phyloP scores from a whole-genome alignment of 2,113 vertebrate genomes.

The Oryctolagus cuniculus region DNA sequence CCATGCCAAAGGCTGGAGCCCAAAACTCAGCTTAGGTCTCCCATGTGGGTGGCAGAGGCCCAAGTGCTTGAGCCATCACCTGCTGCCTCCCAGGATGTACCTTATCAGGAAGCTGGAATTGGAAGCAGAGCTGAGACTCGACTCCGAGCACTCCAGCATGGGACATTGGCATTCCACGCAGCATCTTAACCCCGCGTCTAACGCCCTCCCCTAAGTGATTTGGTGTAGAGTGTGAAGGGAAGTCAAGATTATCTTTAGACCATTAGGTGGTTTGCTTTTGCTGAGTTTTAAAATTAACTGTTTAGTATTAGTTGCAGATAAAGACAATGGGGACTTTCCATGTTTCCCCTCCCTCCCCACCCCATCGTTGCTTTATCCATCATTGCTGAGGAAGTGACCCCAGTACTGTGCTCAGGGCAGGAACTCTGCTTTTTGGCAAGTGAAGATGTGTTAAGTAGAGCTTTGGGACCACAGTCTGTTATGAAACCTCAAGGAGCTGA shows the following conservation, averaged over 20 bases:
- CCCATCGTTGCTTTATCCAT: not conserved
- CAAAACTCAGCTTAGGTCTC: no score
- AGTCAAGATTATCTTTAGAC: not conserved
- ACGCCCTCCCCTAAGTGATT: no score
- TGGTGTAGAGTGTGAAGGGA: not conserved
- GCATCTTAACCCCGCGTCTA: no score
- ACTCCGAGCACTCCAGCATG: no score
- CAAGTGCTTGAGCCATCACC: no score
- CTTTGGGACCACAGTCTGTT: not conserved
- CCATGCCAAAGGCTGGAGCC: no score
- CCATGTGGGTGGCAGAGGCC: no score
- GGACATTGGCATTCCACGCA: no score
- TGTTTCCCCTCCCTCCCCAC: accelerated
- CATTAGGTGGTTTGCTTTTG: not conserved
- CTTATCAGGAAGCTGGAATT: no score
- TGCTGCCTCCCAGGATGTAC: no score
- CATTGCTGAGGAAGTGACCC: not conserved
- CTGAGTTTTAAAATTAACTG: not conserved
- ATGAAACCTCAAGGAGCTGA: not conserved
- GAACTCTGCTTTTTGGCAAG: not conserved
- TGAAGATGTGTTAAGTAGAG: not conserved
- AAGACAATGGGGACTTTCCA: not conserved
- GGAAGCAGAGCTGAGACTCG: no score
- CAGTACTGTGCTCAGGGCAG: not conserved
- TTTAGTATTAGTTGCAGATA: not conserved